Percentiles rank a stretch among this genome's conserved stretches.
Conservation (phyloP, 2,888 invertebrate genomes). For the Reticulitermes lucifugus region DNA sequence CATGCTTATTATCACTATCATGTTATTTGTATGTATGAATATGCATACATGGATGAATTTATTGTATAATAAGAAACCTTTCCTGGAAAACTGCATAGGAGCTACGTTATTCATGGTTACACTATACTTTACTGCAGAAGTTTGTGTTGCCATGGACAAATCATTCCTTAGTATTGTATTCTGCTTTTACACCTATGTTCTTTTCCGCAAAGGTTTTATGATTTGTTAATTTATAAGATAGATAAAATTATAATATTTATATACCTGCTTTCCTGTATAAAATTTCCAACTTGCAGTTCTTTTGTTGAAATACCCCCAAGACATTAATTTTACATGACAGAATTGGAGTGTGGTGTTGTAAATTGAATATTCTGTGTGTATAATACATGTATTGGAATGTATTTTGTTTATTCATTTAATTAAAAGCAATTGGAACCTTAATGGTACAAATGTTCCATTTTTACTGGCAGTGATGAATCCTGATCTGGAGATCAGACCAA, state of each 20-base stretch:
- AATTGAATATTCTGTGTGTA: background rate
- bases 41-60: background rate
- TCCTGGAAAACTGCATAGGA: slow-evolving; percentile 49
- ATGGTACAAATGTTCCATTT: no score
- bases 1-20: no score
- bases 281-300: background rate
- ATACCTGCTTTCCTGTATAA: background rate
- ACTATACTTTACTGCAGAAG: background rate
- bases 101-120: slow-evolving; percentile 14
- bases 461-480: no score
- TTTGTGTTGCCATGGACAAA: background rate
- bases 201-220: slow-evolving; percentile 50
- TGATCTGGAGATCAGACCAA: no score
- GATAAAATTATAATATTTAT: background rate
- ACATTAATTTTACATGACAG: background rate
- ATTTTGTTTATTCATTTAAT: background rate
- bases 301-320: background rate
- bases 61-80: slow-evolving; percentile 39
- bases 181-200: slow-evolving; percentile 36
- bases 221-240: slow-evolving; percentile 1
- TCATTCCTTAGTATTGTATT: background rate
- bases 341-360: background rate
- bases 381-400: slow-evolving; percentile 4
- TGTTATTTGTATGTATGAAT: background rate
- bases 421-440: background rate